Evolutionary conservation across 2,113 vertebrate genomes (phyloP), one percentile per base, ranked within the genome.

Genomic region (Atlantisia rogersi): DNA sequence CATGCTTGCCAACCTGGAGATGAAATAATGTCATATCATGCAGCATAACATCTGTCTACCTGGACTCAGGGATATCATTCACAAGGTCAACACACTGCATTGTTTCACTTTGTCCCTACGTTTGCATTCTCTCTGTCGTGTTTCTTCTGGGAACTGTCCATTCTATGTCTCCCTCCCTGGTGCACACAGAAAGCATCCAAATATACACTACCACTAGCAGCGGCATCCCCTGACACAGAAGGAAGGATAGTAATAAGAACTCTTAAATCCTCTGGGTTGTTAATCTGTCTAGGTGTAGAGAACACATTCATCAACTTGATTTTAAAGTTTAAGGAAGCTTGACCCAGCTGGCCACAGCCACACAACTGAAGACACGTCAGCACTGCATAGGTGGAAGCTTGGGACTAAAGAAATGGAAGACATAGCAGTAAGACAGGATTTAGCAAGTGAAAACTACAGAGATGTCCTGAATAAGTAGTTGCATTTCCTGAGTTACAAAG

Each of bases 141-240:
- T n/a, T 77, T 78, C 22, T 46, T 6, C 39, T 1, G 0, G 14
- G 13, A 83, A 40, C 1, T 13, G 4, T 35, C n/a, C 21, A 18
- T 32, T 15, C 4, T 39, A 6, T 31, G 15, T 22, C 15, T 91
- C 39, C 13, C 24, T 44, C 63, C 50, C 28, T 56, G 26, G 3
- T 71, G 25, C 48, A 80, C 8, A 35, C 3, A 40, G 28, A 67
- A 8, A 53, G 15, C 26, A 40, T 26, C 8, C 24, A 44, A 42
- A 53, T 2, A n/a, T 39, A 77, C 8, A 10, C 18, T 59, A 32
- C 20, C 8, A 39, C 15, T 12, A 50, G 24, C 31, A 63, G 6
- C 31, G 7, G 2, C 26, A 15, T 67, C 6, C 8, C 9, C 26
- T 71, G 24, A 67, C 12, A 46, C 5, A 12, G 10, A 59, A 77